Evolutionary conservation across 2,888 invertebrate species (phyloP).

Genomic region (Microctonus aethiopoides): DNA sequence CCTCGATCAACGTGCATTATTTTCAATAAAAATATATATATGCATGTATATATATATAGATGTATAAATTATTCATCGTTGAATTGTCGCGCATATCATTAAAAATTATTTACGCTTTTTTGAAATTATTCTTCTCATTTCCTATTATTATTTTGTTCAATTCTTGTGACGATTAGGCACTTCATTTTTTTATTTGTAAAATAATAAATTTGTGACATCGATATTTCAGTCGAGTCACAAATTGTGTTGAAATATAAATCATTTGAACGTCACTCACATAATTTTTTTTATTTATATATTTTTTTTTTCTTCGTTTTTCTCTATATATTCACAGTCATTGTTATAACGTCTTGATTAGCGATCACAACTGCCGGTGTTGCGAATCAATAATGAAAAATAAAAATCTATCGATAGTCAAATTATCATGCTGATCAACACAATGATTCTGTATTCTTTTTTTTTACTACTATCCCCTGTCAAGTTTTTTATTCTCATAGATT

Average conservation of each 20-base stretch:
- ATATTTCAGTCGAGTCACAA: neutral
- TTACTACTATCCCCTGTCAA: neutral
- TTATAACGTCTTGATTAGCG: neutral
- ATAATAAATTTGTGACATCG: neutral
- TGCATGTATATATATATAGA: neutral
- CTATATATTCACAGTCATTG: neutral
- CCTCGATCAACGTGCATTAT: neutral
- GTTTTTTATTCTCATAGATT: neutral
- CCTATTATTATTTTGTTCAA: slow-evolving; percentile 35
- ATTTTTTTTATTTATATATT: slow-evolving; percentile 21
- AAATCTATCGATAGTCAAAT: neutral
- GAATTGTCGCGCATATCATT: too few species aligned
- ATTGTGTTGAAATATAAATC: neutral
- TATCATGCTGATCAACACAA: neutral
- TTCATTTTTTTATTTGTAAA: slow-evolving; percentile 31
- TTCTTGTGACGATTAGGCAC: slow-evolving; percentile 44
- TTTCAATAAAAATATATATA: neutral
- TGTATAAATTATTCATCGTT: neutral
- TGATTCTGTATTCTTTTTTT: neutral
- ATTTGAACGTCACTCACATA: neutral
- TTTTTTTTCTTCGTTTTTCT: slow-evolving; percentile 12
- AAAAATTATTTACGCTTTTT: slow-evolving; percentile 40
- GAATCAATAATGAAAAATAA: neutral
- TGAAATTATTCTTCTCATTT: slow-evolving; percentile 33
- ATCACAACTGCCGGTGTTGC: neutral